Conservation (phyloP, 2,797 vertebrate species). For the Bradypodion pumilum region DNA sequence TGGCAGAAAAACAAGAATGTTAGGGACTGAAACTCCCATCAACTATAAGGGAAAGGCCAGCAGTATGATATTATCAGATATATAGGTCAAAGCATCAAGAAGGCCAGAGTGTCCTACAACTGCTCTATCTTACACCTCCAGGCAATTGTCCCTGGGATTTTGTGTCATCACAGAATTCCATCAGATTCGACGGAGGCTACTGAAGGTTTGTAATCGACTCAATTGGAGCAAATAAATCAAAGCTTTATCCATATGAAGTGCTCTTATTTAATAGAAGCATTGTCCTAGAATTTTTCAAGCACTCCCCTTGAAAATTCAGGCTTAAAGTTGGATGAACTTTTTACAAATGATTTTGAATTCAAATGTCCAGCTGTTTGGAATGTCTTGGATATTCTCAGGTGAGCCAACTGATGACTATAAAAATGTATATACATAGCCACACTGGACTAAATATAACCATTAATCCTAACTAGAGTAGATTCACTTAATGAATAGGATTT, state of each 20-base stretch:
- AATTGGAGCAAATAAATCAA: background rate
- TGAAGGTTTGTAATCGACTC: background rate
- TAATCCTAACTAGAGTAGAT: no score
- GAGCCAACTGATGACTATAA: background rate
- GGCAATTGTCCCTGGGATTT: background rate
- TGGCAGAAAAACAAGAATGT: no score
- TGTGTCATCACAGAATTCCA: background rate
- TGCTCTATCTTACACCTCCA: background rate
- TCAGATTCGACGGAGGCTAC: background rate
- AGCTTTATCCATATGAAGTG: background rate
- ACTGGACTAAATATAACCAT: background rate
- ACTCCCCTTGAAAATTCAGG: background rate
- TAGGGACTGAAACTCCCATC: background rate
- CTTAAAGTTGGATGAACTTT: background rate
- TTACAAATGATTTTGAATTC: background rate
- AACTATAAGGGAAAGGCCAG: background rate
- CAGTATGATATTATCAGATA: background rate
- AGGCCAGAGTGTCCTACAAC: background rate
- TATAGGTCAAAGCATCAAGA: background rate
- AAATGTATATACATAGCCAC: no score
- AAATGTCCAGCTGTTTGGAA: background rate
- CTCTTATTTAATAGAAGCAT: background rate
- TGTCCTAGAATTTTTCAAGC: background rate
- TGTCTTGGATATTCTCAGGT: background rate
- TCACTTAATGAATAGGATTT: no score